Percentiles rank a stretch among this genome's conserved stretches.
These are phyloP conservation scores for Cyaniris semiargus DNA, from an alignment of 2,888 invertebrate genomes.

Conservation along the genomic window DNA sequence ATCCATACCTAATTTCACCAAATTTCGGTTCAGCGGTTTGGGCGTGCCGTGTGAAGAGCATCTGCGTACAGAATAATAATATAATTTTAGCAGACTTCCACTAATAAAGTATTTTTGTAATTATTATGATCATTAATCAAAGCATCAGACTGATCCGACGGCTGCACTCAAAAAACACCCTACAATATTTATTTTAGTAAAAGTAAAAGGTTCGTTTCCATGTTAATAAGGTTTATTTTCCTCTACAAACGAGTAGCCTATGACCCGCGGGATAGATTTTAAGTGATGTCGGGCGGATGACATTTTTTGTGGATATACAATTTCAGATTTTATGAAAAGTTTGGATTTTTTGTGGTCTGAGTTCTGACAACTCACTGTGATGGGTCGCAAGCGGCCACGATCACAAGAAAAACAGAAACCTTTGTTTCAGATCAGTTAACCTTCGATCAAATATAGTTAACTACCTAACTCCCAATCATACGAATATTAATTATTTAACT, in stretches of 20 bases:
- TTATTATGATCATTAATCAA: not conserved
- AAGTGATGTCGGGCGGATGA: not conserved
- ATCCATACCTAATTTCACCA: too few relatives aligned
- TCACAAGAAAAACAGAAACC: not conserved
- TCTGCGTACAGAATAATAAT: too few relatives aligned
- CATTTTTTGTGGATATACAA: conserved; percentile 25
- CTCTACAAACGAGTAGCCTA: not conserved
- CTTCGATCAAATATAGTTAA: too few relatives aligned
- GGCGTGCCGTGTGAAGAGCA: too few relatives aligned
- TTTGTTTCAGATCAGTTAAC: not conserved
- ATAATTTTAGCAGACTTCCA: too few relatives aligned
- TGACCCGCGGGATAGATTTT: conserved; percentile 31
- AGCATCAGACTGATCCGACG: not conserved
- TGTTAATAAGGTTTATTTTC: conserved; percentile 1
- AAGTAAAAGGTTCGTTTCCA: not conserved
- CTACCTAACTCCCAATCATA: too few relatives aligned
- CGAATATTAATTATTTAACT: too few relatives aligned
- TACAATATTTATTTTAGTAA: not conserved
- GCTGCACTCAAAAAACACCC: not conserved
- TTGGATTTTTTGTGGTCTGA: conserved; percentile 13
- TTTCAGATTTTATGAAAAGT: conserved; percentile 22
- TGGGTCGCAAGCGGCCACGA: conserved; percentile 2
- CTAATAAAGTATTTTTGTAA: too few relatives aligned
- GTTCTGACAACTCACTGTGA: not conserved
- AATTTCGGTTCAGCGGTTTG: too few relatives aligned